Evolutionary conservation across 92 coral and sea anemone genomes (phyloP), one percentile per base, ranked within the genome.

Genomic region (Epizoanthus ramosus): DNA sequence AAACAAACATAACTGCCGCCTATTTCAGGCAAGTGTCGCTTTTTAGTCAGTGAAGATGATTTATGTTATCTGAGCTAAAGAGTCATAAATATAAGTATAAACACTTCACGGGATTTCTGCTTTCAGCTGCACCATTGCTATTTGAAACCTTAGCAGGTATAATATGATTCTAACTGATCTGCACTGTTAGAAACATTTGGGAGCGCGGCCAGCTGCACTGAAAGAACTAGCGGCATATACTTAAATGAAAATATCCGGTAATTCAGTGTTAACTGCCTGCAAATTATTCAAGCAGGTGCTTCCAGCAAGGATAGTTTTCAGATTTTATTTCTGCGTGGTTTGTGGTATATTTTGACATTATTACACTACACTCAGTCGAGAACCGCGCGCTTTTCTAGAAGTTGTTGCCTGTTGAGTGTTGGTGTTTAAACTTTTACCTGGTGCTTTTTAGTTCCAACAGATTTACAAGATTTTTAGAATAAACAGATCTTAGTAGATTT

Each of bases 201-300:
- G 61, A 37, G 43, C 43, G 43, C 57, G 69, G 28, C 71, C 57
- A 59, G 56, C 81, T 76, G 56, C 81, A 76, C 50, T 43, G 50
- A 59, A 63, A 18, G 18, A 64, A 77, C 63, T 18, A 12, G 52
- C 8, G 47, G 31, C 24, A 21, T 18, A 59, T 77, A 61, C 37
- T 23, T 77, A 24, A 77, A 39, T 39, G 13, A 57, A 77, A 61
- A 61, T 77, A 77, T 77, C 69, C 58, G 71, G 59, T 63, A 12
- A 77, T 77, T 77, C 57, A 77, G 63, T 7, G 23, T 52, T 77
- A 39, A 61, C 28, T 37, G 43, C 41, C 47, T 21, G 57, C 23
- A 77, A 77, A 60, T 63, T 35, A 66, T 18, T 63, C 28, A 61
- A 61, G 21, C 58, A 77, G 70, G 82, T 77, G 82, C 35, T 31